Conservation (phyloP, 2,797 vertebrate species). For the Scomberomorus guttatus region DNA sequence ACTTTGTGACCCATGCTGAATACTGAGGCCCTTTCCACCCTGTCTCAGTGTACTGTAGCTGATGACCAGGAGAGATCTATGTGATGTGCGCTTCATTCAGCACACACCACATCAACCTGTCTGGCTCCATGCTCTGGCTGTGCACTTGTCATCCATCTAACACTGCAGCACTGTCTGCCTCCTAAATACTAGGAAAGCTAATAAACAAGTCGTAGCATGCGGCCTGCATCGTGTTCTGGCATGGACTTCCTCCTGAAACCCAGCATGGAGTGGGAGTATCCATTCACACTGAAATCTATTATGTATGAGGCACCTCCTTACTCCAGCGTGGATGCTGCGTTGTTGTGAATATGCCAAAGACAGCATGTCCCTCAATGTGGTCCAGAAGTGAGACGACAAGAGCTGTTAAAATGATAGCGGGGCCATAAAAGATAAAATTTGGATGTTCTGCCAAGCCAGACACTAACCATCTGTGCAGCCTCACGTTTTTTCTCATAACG, state of each 20-base stretch:
- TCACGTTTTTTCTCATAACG: conserved; percentile 22
- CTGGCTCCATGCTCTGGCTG: not conserved
- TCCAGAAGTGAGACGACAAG: conserved; percentile 33
- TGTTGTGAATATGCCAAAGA: conserved; percentile 51
- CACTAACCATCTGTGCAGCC: conserved; percentile 49
- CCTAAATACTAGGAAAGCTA: conserved; percentile 44
- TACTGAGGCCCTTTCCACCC: conserved; percentile 5
- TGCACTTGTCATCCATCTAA: conserved; percentile 4
- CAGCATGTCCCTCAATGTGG: conserved; percentile 44
- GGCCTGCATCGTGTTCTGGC: conserved; percentile 6
- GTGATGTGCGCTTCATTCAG: conserved; percentile 44
- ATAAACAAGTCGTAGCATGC: conserved; percentile 28
- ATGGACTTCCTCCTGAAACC: not conserved
- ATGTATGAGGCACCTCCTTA: conserved; percentile 41
- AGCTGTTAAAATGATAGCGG: conserved; percentile 49
- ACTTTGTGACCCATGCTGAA: not conserved
- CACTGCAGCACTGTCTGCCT: conserved; percentile 9
- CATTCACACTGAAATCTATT: conserved; percentile 45
- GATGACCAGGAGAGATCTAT: conserved; percentile 30
- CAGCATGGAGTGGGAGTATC: conserved; percentile 20
- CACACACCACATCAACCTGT: conserved; percentile 45
- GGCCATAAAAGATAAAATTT: conserved; percentile 48
- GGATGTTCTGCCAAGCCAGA: conserved; percentile 61
- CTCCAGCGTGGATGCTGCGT: conserved; percentile 4
- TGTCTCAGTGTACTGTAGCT: conserved; percentile 18